Evolutionary conservation across 2,797 vertebrate species (phyloP).

Genomic region (Spizella passerina): DNA sequence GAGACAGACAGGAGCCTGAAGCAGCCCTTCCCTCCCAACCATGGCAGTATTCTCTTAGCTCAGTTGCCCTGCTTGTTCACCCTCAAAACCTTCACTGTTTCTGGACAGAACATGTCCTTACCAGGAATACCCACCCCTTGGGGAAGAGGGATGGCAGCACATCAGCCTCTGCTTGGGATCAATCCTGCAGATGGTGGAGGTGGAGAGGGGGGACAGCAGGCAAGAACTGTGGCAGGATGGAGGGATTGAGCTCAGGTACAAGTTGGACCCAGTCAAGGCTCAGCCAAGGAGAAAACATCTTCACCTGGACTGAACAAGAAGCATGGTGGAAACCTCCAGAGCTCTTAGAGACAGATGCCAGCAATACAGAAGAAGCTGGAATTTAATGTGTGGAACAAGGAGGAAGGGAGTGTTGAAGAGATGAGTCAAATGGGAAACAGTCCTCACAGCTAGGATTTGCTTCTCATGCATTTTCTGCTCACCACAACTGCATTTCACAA

Average conservation of each 20-base stretch:
- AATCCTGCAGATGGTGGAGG: background rate
- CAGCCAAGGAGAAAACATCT: background rate
- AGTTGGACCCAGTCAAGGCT: background rate
- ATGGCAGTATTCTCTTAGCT: background rate
- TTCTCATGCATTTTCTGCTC: fast-evolving
- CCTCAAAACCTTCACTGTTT: background rate
- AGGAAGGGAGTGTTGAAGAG: background rate
- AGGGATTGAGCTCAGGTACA: background rate
- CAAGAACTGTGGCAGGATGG: background rate
- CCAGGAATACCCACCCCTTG: background rate
- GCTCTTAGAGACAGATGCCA: background rate
- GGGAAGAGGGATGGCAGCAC: background rate
- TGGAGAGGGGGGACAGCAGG: background rate
- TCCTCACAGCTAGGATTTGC: background rate
- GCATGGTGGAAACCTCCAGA: background rate
- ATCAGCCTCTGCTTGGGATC: background rate
- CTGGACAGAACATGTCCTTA: background rate
- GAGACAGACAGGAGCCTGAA: background rate
- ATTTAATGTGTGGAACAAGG: background rate
- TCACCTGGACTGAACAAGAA: background rate
- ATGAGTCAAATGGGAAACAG: background rate
- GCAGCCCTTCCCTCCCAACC: background rate
- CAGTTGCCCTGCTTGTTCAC: background rate
- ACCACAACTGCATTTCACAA: background rate
- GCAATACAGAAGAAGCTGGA: background rate